These are phyloP conservation scores for Temnothorax longispinosus DNA, from an alignment of 1,140 invertebrate genomes.

Conservation along the genomic window DNA sequence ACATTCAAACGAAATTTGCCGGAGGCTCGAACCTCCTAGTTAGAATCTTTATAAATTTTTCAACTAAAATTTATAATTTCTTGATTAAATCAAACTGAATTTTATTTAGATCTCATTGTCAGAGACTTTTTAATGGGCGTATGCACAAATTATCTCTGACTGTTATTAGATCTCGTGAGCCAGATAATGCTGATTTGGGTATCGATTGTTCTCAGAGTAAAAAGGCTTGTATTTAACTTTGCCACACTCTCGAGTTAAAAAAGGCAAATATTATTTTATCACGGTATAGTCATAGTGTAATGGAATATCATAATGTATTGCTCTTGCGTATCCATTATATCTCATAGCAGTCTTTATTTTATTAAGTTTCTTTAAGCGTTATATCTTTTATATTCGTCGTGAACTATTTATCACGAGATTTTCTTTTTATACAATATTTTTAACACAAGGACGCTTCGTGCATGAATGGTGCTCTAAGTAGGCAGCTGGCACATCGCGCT, in stretches of 20 bases:
- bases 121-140: not conserved
- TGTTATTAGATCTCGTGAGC: not conserved
- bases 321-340: not conserved
- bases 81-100: not conserved
- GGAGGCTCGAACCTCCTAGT: not conserved
- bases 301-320: not conserved
- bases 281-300: not conserved
- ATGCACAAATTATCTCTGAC: not conserved
- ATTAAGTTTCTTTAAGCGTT: not conserved
- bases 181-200: not conserved
- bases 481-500: not conserved
- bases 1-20: not conserved
- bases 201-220: not conserved
- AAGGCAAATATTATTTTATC: constrained; percentile 1
- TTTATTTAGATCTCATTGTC: not conserved
- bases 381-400: not conserved
- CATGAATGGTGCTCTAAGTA: not conserved
- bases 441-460: not conserved
- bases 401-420: constrained; percentile 9
- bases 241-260: not conserved
- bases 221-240: not conserved
- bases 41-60: not conserved
- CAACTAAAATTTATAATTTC: not conserved
- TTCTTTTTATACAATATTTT: constrained; percentile 6
- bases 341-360: not conserved